Base-by-base conservation (phyloP, 1,140 invertebrate genomes). In the Phymorhynchus buccinoides region DNA sequence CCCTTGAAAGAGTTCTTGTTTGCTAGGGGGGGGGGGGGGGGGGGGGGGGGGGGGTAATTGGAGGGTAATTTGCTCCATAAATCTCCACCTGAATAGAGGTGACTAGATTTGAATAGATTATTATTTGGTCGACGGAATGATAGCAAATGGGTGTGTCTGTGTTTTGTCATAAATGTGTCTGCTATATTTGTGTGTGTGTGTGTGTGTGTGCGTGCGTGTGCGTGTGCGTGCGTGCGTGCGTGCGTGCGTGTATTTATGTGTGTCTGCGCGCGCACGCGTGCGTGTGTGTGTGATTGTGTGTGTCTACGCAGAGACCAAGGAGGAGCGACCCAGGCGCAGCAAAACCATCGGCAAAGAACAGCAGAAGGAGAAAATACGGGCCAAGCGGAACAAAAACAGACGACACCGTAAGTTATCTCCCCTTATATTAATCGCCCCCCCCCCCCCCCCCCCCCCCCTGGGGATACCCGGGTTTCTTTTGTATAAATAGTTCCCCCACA, bases 271-370 rank as follows among this genome's bases (percentile, higher is more conserved):
- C 18, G 44, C 44, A 48, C 18, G 44, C 18, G 44, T 42, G 35
- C 44, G 77, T 39, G 77, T 44, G 77, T 44, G 77, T 44, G n/a
- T 44, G 77, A 56, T 22, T 80, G 18, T 80, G 78, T 56, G 41
- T 62, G 44, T 52, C 22, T 66, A 6, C 27, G 9, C 80, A 81
- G 80, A 81, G 62, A 81, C 80, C 7, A 81, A 81, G 32, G 80
- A 81, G 62, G 80, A 81, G 52, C 80, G 80, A 35, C 52, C 80
- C 12, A 42, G 80, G 27, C 52, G 80, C 27, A 81, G 80, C 80
- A 81, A 66, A 52, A 42, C 41, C 0, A 81, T 4, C 80, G 66
- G 32, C 52, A 81, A 62, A 27, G 80, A 81, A 6, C 80, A 81
- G 52, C 48, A 81, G 32, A 56, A 39, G 52, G 32, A 81, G 16